Base-by-base conservation (phyloP, 2,888 invertebrate genomes). In the Muscina levida region DNA sequence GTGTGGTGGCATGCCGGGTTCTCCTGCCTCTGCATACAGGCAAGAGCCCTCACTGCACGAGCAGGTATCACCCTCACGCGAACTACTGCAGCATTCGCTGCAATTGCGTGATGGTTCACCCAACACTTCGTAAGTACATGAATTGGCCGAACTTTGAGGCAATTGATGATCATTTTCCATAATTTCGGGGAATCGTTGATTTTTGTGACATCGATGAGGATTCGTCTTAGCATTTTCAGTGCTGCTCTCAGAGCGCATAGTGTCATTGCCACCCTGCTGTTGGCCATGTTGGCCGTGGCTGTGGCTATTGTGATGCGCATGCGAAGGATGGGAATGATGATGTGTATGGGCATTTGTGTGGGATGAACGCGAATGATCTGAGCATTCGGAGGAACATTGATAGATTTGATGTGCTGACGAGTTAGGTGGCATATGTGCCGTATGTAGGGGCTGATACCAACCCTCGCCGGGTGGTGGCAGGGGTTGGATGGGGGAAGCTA, bases 21-120 rank as follows among this genome's bases (percentile, higher is more conserved):
- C 91, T 46, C 92, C 92, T 26, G 93, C 92, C 87, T 93, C 93
- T 0, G 93, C 93, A 85, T 93, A 93, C 72, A 93, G 88, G 84
- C 93, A 93, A 59, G 93, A 93, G 17, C 93, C 93, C 85, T 93
- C 93, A 86, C 93, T 93, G 88, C 93, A 93, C 37, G 93, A 93
- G 87, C 93, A 93, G 68, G 93, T 93, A 84, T 93, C 93, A 56
- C 91, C 91, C 66, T 91, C 91, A 86, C 87, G 91, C 83, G 90
- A 92, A 90, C 87, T 92, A 89, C 88, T 89, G 82, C 90, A 91
- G 68, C 91, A 92, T 83, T 92, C 92, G 74, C 89, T 90, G 84
- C 92, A 92, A 74, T 89, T 89, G 26, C 86, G 84, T 19, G 19
- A 13, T 39, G 85, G 86, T 67, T 87, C 86, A 17, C 79, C 84